Evolutionary conservation across 2,797 vertebrate species (phyloP).

Genomic region (Gymnocypris eckloni): DNA sequence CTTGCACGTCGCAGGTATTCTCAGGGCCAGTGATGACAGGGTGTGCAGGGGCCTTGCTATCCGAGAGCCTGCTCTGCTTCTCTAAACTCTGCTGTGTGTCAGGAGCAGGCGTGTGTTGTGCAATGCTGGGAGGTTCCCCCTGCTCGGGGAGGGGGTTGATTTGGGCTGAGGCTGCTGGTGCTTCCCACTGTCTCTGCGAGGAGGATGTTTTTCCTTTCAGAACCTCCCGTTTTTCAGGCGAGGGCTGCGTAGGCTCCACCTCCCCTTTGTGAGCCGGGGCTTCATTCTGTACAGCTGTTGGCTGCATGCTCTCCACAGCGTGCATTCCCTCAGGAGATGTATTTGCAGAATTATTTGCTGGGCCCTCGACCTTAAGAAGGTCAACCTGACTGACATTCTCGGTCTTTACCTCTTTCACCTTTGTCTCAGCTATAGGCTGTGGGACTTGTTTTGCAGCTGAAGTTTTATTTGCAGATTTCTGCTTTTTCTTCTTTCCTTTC

Average conservation of each 20-base stretch:
- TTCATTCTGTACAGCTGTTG: constrained; percentile 79
- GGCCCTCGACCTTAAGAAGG: constrained; percentile 53
- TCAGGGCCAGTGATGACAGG: constrained; percentile 64
- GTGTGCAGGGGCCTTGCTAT: constrained; percentile 66
- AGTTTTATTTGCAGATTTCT: constrained; percentile 59
- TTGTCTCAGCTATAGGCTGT: constrained; percentile 59
- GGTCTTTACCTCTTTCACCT: constrained; percentile 59
- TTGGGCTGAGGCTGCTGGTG: constrained; percentile 66
- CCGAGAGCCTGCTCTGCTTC: constrained; percentile 61
- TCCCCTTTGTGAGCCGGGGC: constrained; percentile 78
- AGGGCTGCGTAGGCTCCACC: constrained; percentile 73
- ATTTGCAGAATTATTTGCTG: constrained; percentile 65
- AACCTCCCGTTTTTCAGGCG: constrained; percentile 79
- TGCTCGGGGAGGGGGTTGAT: constrained; percentile 72
- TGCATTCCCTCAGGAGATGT: constrained; percentile 74
- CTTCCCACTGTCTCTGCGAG: constrained; percentile 67
- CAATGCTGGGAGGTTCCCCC: constrained; percentile 80
- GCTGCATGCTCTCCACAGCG: constrained; percentile 71
- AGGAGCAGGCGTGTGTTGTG: constrained; percentile 75
- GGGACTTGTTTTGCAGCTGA: constrained; percentile 55
- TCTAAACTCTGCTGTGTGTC: constrained; percentile 73
- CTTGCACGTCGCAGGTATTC: constrained; percentile 60
- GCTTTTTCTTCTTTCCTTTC: constrained; percentile 73
- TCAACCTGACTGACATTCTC: constrained; percentile 48
- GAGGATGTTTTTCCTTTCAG: constrained; percentile 80